Base-by-base conservation (phyloP, 2,113 vertebrate genomes). In the Trematomus loennbergii region DNA sequence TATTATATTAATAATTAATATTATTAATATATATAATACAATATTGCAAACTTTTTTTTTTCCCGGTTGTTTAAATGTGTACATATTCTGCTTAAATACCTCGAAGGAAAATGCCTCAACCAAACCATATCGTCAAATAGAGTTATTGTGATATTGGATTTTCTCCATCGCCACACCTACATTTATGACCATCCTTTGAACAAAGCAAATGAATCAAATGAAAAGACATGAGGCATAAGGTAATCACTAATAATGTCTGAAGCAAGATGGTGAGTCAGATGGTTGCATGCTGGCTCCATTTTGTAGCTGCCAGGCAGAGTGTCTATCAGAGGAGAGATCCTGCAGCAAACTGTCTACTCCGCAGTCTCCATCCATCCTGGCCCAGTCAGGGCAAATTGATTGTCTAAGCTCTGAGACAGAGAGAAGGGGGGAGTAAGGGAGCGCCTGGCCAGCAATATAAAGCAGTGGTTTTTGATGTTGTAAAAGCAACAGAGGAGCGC, bases 331-430 rank as follows among this genome's bases (percentile, higher is more conserved):
- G 71, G 53, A 84, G 76, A 71, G 70, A 91, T 93, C 84, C 87
- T 86, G 87, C 87, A 83, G 89, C 90, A 87, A 80, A 86, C 72
- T 74, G 91, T 92, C 89, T 90, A 84, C 86, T 89, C 89, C 49
- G 81, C 91, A 90, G 88, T 91, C 88, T 86, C 86, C 82, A 90
- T 91, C 82, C 71, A 81, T 90, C 76, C 84, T 72, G 68, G 83
- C 88, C 88, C 88, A 92, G 88, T 89, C 87, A 87, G 88, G 78
- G 59, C 87, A 86, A 91, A 92, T 92, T 90, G 90, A 93, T 90
- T 89, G 89, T 89, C 87, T 90, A 88, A 91, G 88, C 87, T 87
- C 57, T 86, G 68, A 72, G 77, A 78, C 66, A 72, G 77, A 78
- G 69, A 73, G 67, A 80, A 68, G 22, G 67, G 50, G 82, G 72